Conservation (phyloP, 1,140 invertebrate genomes). For the Hyles euphorbiae region DNA sequence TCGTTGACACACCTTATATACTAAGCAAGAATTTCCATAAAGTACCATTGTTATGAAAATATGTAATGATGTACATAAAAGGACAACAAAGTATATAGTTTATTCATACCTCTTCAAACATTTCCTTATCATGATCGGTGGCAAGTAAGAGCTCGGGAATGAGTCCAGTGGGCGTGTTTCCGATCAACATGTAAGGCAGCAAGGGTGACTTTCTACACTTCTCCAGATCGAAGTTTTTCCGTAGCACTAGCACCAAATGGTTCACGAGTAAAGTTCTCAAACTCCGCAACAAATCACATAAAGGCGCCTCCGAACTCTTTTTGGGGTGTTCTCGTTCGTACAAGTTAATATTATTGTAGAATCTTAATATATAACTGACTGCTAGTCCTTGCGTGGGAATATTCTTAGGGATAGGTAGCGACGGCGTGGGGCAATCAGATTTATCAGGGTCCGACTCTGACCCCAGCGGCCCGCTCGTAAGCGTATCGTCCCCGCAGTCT, state of each 20-base stretch:
- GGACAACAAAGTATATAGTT: too few relatives aligned
- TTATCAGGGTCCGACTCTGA: slow-evolving; percentile 51
- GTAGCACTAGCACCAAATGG: slow-evolving; percentile 64
- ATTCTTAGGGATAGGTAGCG: slow-evolving; percentile 53
- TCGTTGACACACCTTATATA: too few relatives aligned
- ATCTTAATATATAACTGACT: slow-evolving; percentile 79
- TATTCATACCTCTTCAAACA: slow-evolving; percentile 55
- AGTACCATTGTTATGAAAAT: too few relatives aligned
- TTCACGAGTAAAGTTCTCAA: slow-evolving; percentile 64
- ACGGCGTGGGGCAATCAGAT: slow-evolving; percentile 52
- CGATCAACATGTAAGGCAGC: slow-evolving; percentile 60
- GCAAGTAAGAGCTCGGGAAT: slow-evolving; percentile 62
- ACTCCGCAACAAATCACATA: slow-evolving; percentile 66
- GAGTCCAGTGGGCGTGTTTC: slow-evolving; percentile 59
- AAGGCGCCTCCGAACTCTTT: slow-evolving; percentile 76
- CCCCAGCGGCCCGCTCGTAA: slow-evolving; percentile 47
- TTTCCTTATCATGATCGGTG: slow-evolving; percentile 59
- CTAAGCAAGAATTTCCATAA: too few relatives aligned
- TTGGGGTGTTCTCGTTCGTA: slow-evolving; percentile 86
- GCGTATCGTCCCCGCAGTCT: slow-evolving; percentile 53
- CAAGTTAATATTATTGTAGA: slow-evolving; percentile 80
- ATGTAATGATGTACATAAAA: too few relatives aligned
- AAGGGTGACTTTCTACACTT: slow-evolving; percentile 61
- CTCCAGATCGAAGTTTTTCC: slow-evolving; percentile 51
- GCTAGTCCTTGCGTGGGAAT: slow-evolving; percentile 65